Conservation (phyloP, 2,797 vertebrate species). For the Psittacula derbiana region DNA sequence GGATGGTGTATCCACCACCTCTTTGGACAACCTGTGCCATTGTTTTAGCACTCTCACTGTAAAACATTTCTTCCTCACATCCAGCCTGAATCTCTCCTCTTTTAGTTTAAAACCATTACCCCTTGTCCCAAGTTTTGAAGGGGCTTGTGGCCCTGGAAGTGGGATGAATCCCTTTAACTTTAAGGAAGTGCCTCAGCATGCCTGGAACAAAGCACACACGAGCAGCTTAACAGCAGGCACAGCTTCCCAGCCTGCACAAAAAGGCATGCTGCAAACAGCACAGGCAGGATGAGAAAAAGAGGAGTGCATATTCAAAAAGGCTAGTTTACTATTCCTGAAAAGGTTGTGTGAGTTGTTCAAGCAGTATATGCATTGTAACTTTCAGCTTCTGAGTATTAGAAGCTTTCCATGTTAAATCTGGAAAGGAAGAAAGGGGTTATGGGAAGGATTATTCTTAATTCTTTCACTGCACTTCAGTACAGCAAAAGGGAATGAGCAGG, state of each 20-base stretch:
- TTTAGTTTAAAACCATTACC: not conserved
- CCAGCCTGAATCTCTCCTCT: not conserved
- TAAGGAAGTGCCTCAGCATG: not conserved
- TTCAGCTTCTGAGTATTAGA: not conserved
- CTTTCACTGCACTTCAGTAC: not conserved
- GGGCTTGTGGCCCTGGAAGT: not conserved
- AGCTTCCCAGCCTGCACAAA: not conserved
- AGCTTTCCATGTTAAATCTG: not conserved
- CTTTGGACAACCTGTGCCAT: not conserved
- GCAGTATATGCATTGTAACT: not conserved
- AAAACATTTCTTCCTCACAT: not conserved
- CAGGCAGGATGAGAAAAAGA: not conserved
- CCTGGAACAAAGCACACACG: rapidly evolving
- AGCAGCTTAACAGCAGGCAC: not conserved
- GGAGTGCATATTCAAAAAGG: not conserved
- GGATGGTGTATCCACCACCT: not conserved
- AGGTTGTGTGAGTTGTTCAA: not conserved
- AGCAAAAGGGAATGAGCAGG: not conserved
- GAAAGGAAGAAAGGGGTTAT: not conserved
- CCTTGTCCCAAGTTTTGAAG: not conserved
- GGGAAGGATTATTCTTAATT: not conserved
- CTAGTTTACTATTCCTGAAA: not conserved
- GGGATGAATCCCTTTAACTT: not conserved
- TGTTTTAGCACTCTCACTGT: not conserved
- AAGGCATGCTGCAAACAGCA: rapidly evolving